These are phyloP conservation scores for Trichechus manatus DNA, from an alignment of 2,113 vertebrate species.

Conservation along the genomic window DNA sequence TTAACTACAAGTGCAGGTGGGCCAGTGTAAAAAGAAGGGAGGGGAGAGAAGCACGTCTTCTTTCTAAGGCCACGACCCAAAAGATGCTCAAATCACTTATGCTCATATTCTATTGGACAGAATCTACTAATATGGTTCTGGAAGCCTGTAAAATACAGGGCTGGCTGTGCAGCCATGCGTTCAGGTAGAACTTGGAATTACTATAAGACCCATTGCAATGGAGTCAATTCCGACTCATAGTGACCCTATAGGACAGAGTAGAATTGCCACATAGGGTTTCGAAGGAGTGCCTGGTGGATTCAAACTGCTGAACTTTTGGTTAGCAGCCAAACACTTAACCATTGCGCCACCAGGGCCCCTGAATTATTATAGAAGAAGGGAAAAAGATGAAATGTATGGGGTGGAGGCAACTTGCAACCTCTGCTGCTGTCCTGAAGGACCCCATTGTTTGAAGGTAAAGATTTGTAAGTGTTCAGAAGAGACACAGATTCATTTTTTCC, in stretches of 20 bases:
- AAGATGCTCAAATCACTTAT: neutral
- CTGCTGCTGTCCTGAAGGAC: neutral
- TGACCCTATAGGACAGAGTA: too few relatives aligned
- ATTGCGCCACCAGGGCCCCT: too few relatives aligned
- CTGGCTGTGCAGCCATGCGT: neutral
- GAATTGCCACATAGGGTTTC: too few relatives aligned
- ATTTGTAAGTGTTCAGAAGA: slow-evolving; percentile 75
- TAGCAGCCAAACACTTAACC: too few relatives aligned
- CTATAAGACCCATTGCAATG: too few relatives aligned
- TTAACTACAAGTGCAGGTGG: neutral
- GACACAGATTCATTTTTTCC: slow-evolving; percentile 14
- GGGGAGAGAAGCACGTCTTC: neutral
- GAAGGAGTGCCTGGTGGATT: too few relatives aligned
- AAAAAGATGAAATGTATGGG: neutral
- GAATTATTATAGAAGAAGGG: neutral
- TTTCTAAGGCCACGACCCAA: neutral
- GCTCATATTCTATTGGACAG: neutral
- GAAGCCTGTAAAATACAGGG: neutral
- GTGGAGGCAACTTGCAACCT: neutral
- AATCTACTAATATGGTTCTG: neutral
- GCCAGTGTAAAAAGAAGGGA: neutral
- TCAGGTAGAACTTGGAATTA: neutral
- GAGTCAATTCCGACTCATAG: too few relatives aligned
- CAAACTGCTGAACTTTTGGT: too few relatives aligned
- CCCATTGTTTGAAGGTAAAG: slow-evolving; percentile 50